Evolutionary conservation across 2,113 vertebrate genomes (phyloP), one percentile per base, ranked within the genome.

Genomic region (Bufo gargarizans): DNA sequence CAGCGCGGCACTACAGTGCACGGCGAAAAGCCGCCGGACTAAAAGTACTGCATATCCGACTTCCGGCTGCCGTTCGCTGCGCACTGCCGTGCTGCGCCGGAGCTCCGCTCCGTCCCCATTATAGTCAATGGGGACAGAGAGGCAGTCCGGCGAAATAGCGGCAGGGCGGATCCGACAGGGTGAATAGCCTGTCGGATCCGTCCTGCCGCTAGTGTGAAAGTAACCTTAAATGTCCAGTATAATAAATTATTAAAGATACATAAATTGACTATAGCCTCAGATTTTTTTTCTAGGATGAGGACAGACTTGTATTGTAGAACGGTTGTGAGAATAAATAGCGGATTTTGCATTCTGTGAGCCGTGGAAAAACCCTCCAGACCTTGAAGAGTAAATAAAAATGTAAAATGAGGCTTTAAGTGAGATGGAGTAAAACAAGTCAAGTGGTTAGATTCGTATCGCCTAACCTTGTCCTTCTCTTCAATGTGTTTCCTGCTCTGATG

Each of bases 351-450:
- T 56, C 69, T 45, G 47, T 77, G 56, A 58, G 82, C 59, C 10
- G 22, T 6, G 80, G 47, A 67, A 65, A 33, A 74, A 88, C 72
- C 69, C 59, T 67, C 14, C 61, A 58, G 81, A 78, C 72, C 81
- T 84, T 84, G 72, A 71, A 89, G 69, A 69, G 80, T 84, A 78
- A 84, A 84, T 84, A 89, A 78, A 89, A 84, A 77, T 55, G 49
- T 83, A 84, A 89, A 84, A 89, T n/a, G 82, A 78, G 22, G 59
- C 56, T 77, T 83, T 83, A 84, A 84, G 58, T 77, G 49, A 69
- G 58, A 84, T 22, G 71, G 50, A 65, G 49, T 77, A 84, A 77
- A 78, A 69, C 55, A 78, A 89, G 69, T 88, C 86, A 82, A 88
- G 82, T 84, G 87, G 55, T 72, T 55, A 55, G 69, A 77, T 65